phyloP scores from a whole-genome alignment of 2,888 invertebrate genomes.

The Bombylius major region DNA sequence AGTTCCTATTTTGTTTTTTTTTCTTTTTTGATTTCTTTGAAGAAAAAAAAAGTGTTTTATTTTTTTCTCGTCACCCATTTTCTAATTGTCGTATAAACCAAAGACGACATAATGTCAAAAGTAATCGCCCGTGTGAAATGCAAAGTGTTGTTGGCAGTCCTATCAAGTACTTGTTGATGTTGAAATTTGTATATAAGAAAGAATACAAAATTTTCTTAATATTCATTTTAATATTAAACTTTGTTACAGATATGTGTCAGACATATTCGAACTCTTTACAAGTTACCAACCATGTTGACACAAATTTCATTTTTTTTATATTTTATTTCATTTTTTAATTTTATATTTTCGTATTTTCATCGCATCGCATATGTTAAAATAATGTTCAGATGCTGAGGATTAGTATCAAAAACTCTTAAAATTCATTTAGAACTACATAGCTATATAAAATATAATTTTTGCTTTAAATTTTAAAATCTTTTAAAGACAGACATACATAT shows the following conservation, averaged over 20 bases:
- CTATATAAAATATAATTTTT: too few species aligned
- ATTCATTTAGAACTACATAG: too few species aligned
- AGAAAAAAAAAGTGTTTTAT: not conserved
- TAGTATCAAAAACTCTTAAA: not conserved
- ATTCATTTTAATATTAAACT: not conserved
- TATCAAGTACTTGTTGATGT: not conserved
- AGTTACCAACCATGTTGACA: slow-evolving; percentile 6
- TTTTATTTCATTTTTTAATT: too few species aligned
- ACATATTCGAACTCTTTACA: not conserved
- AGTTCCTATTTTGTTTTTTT: not conserved
- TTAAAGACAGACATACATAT: too few species aligned
- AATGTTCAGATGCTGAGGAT: not conserved
- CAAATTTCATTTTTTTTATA: not conserved
- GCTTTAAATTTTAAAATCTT: too few species aligned
- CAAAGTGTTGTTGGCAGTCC: not conserved
- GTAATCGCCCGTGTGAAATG: not conserved
- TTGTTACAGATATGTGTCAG: not conserved
- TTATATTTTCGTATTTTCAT: not conserved
- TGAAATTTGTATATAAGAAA: not conserved
- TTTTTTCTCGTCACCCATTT: not conserved
- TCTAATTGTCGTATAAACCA: not conserved
- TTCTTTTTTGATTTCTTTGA: not conserved
- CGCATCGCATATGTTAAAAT: not conserved
- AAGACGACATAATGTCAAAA: not conserved
- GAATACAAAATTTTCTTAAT: not conserved